Percentiles rank a stretch among this genome's conserved stretches.
Evolutionary conservation across 2,113 vertebrate genomes (phyloP).

Genomic region (human (Homo sapiens)): DNA sequence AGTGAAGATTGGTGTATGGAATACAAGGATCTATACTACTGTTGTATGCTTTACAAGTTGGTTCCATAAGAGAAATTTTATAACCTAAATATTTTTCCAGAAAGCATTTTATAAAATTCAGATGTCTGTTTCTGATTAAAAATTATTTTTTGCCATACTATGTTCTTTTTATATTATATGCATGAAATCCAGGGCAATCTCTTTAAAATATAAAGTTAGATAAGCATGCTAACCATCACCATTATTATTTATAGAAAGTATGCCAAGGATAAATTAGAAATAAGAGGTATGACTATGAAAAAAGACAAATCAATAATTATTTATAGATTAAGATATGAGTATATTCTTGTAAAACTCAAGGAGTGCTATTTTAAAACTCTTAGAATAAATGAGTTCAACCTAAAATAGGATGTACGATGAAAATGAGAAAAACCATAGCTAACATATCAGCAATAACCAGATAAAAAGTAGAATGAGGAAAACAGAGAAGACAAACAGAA

Average conservation of each 20-base stretch:
- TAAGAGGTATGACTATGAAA: neutral
- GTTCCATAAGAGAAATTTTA: neutral
- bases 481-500: neutral
- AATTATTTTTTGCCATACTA: neutral
- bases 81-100: neutral
- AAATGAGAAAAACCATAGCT: neutral
- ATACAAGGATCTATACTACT: no score
- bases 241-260: neutral
- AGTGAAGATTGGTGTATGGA: neutral
- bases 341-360: neutral
- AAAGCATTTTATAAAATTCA: neutral
- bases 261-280: neutral
- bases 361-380: neutral
- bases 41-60: neutral
- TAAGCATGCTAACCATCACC: neutral
- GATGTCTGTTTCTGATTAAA: neutral
- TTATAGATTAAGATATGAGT: neutral
- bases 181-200: neutral
- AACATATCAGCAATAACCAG: neutral
- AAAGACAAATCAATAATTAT: neutral
- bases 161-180: neutral
- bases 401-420: no score
- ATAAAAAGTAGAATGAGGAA: neutral
- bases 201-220: neutral
- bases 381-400: neutral